These are phyloP conservation scores for Listronotus oregonensis DNA, from an alignment of 1,140 invertebrate genomes.

Conservation along the genomic window DNA sequence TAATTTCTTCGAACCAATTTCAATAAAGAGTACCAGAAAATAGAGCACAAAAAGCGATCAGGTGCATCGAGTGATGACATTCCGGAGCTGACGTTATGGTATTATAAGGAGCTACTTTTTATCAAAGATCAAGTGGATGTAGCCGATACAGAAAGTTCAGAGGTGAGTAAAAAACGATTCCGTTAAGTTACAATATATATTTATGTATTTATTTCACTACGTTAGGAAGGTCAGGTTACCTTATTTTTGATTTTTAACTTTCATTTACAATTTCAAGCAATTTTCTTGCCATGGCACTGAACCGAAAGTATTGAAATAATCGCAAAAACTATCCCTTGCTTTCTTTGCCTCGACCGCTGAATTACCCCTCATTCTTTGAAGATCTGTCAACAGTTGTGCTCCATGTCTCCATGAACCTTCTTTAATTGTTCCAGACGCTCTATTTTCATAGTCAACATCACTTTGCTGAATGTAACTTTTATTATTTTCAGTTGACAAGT, in stretches of 20 bases:
- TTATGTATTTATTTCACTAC: not conserved
- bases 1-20: not conserved
- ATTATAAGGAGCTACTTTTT: not conserved
- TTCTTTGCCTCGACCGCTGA: slow-evolving; percentile 13
- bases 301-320: slow-evolving; percentile 16
- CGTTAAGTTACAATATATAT: not conserved
- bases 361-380: slow-evolving; percentile 22
- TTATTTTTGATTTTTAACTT: not conserved
- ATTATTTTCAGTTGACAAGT: not conserved
- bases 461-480: not conserved
- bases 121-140: not conserved
- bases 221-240: not conserved
- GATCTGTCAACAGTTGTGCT: slow-evolving; percentile 1
- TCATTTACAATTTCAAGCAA: too few relatives aligned
- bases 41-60: not conserved
- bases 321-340: slow-evolving; percentile 17
- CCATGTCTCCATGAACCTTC: slow-evolving; percentile 18
- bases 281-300: slow-evolving; percentile 14
- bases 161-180: not conserved
- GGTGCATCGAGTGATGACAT: not conserved
- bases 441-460: slow-evolving; percentile 10
- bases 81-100: not conserved
- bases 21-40: not conserved
- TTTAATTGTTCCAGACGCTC: not conserved
- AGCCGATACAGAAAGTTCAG: too few relatives aligned